A percentile compares a stretch with the other conserved stretches of the same genome.
Evolutionary conservation across 2,797 vertebrate genomes (phyloP).

Genomic region (Nannoperca australis): DNA sequence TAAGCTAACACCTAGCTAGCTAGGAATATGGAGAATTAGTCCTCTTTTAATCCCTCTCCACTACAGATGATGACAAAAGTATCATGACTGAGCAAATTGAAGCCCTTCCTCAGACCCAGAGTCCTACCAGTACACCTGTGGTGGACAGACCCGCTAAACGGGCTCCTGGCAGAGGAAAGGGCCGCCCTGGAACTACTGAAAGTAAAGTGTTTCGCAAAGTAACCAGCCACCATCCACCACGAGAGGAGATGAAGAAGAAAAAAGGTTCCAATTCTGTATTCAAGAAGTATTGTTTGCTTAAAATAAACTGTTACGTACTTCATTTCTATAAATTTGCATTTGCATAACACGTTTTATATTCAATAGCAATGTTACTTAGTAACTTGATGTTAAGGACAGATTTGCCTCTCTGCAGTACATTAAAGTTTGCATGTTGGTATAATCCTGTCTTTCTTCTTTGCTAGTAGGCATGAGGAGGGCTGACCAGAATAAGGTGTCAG

Average conservation of each 20-base stretch:
- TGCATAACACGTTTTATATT: neutral
- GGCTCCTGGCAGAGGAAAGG: constrained; percentile 90
- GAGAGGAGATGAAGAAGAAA: constrained; percentile 96
- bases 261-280: constrained; percentile 89
- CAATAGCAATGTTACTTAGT: neutral
- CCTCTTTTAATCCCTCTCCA: constrained; percentile 73
- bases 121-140: constrained; percentile 85
- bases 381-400: constrained; percentile 20
- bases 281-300: constrained; percentile 11
- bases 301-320: neutral
- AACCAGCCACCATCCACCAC: constrained; percentile 89
- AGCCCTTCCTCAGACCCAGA: constrained; percentile 86
- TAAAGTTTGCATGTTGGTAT: constrained; percentile 73
- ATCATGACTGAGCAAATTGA: constrained; percentile 93
- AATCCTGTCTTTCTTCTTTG: constrained; percentile 90
- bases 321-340: neutral
- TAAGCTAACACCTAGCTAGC: constrained; percentile 18
- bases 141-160: constrained; percentile 92
- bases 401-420: constrained; percentile 3
- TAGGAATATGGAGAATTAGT: constrained; percentile 54
- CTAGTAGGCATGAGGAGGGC: constrained; percentile 94
- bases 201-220: constrained; percentile 92
- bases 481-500: constrained; percentile 95
- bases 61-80: constrained; percentile 96
- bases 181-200: constrained; percentile 89